A percentile compares a stretch with the other conserved stretches of the same genome.
phyloP scores from a whole-genome alignment of 2,888 invertebrate genomes.

The Andrena hattorfiana region DNA sequence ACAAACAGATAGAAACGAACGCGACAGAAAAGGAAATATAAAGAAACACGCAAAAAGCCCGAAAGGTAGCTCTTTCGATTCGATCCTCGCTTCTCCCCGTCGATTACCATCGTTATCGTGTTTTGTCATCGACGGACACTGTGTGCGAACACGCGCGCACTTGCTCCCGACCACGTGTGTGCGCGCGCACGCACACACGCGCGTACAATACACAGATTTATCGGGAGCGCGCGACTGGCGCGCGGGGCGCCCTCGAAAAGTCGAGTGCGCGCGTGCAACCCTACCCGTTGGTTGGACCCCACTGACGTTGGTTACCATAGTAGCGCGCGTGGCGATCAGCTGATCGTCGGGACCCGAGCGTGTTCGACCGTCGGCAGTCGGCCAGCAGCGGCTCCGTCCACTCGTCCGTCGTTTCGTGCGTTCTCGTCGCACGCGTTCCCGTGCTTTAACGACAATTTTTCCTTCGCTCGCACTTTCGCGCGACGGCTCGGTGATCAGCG shows the following conservation, averaged over 20 bases:
- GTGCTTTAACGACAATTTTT: not conserved
- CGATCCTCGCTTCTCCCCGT: not conserved
- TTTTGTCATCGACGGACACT: slow-evolving; percentile 30
- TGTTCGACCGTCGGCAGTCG: slow-evolving; percentile 70
- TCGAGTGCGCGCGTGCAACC: slow-evolving; percentile 58
- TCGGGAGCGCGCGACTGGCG: slow-evolving; percentile 37
- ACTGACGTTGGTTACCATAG: slow-evolving; percentile 75
- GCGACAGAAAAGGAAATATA: slow-evolving; percentile 32
- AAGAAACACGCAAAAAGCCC: slow-evolving; percentile 22
- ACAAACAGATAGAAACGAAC: not conserved
- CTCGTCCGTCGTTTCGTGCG: slow-evolving; percentile 52
- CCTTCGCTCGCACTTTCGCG: slow-evolving; percentile 17
- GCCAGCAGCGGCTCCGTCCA: slow-evolving; percentile 70
- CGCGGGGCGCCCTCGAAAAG: slow-evolving; percentile 57
- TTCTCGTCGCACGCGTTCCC: slow-evolving; percentile 46
- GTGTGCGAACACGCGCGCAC: slow-evolving; percentile 19
- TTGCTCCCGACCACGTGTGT: slow-evolving; percentile 47
- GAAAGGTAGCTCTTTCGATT: slow-evolving; percentile 19
- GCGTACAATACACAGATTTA: slow-evolving; percentile 26
- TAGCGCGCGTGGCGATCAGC: slow-evolving; percentile 83
- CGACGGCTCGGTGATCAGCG: slow-evolving; percentile 18
- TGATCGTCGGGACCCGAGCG: slow-evolving; percentile 75
- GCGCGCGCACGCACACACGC: slow-evolving; percentile 28
- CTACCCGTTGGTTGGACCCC: slow-evolving; percentile 41
- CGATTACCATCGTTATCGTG: slow-evolving; percentile 16